phyloP scores from a whole-genome alignment of 2,113 vertebrate species.

The Gnathonemus longibarbis region DNA sequence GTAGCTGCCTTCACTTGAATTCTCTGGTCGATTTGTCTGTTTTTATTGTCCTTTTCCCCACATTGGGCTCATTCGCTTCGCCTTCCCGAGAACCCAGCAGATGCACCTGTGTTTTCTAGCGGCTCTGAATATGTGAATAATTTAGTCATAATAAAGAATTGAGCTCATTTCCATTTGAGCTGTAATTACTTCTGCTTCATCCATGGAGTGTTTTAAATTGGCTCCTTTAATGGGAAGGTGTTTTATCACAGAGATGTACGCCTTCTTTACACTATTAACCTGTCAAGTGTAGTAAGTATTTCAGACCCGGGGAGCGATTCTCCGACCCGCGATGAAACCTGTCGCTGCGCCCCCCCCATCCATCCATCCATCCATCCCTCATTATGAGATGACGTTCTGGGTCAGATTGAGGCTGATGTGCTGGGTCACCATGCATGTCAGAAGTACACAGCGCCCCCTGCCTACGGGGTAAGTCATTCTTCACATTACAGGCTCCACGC shows the following conservation, averaged over 20 bases:
- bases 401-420: neutral
- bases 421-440: neutral
- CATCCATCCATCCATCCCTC: neutral
- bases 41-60: neutral
- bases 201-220: conserved; percentile 3
- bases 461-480: neutral
- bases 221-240: neutral
- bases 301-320: neutral
- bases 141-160: conserved; percentile 9
- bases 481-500: neutral
- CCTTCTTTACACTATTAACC: neutral
- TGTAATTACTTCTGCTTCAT: conserved; percentile 7
- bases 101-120: neutral
- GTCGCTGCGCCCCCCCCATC: neutral
- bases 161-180: neutral
- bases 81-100: neutral
- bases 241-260: neutral
- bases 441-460: neutral
- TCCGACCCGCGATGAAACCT: neutral
- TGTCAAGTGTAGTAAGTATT: neutral
- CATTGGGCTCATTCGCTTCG: neutral
- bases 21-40: neutral
- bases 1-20: neutral
- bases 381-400: neutral
- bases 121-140: conserved; percentile 3